Evolutionary conservation across 2,888 invertebrate species (phyloP), one percentile per base, ranked within the genome.

Genomic region (Thereva unica): DNA sequence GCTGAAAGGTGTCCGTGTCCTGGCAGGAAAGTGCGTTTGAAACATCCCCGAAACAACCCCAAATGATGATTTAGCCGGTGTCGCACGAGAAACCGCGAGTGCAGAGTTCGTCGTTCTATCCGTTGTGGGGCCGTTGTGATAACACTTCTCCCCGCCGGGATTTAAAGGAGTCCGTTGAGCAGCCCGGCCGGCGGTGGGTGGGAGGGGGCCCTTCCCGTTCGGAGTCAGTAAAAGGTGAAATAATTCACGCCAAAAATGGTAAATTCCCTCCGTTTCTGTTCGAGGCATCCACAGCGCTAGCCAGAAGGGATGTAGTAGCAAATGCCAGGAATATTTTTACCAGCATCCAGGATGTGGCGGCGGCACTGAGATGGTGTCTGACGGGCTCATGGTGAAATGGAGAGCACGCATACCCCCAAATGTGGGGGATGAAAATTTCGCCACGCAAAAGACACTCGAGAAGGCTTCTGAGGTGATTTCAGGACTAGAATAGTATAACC

Each of bases 391-490:
- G 50, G 47, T 41, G 23, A 50, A 61, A 40, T 61, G 35, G 61
- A 50, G 49, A 50, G 49, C 61, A 61, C 61, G 61, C 61, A 50
- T 61, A 50, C 7, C 40, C 10, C 10, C 5, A 53, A 37, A 23
- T 5, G 7, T 40, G 35, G 47, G 7, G 23, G 47, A 50, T 10
- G 38, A n/a, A 41, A 50, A 50, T 61, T 61, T 61, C 41, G 61
- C 61, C 61, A 61, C 61, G 61, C 61, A 61, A 61, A 50, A 61
- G 50, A 61, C 50, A 50, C 61, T 61, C 61, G 50, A 61, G 50
- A 61, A 61, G 34, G 61, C 50, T 61, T 61, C n/a, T 35, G 50
- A 50, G 61, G 61, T 61, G 61, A 61, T 61, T 61, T 61, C 41
- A 7, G 35, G 40, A 23, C 49, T 40, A 23, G 61, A 61, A 50